These are phyloP conservation scores for Megaleporinus macrocephalus DNA, from an alignment of 2,113 vertebrate species.

Conservation along the genomic window DNA sequence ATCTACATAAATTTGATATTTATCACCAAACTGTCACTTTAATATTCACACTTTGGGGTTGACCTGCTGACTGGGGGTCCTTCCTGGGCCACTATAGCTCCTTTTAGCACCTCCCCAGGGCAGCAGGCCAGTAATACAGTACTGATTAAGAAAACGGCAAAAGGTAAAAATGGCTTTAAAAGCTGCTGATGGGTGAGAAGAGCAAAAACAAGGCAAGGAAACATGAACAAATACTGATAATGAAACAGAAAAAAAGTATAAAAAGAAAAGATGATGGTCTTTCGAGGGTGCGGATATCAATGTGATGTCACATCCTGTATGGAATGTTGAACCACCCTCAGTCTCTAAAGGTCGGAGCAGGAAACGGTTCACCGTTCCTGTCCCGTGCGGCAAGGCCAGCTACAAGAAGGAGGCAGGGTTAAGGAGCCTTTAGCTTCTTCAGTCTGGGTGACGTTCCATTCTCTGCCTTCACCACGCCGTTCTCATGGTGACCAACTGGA, in stretches of 20 bases:
- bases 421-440: constrained; percentile 94
- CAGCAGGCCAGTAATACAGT: constrained; percentile 17
- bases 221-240: constrained; percentile 57
- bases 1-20: background rate
- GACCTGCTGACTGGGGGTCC: constrained; percentile 54
- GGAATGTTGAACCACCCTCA: constrained; percentile 28
- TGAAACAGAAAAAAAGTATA: constrained; percentile 49
- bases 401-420: constrained; percentile 64
- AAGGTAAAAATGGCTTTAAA: constrained; percentile 24
- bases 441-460: constrained; percentile 90
- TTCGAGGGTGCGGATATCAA: constrained; percentile 4
- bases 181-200: background rate
- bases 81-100: constrained; percentile 50
- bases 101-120: constrained; percentile 49
- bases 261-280: constrained; percentile 46
- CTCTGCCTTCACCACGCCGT: constrained; percentile 90
- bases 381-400: constrained; percentile 44
- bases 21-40: background rate
- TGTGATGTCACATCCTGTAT: constrained; percentile 22
- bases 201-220: constrained; percentile 30
- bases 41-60: constrained; percentile 11
- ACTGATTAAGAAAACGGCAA: constrained; percentile 14
- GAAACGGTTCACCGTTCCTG: constrained; percentile 51
- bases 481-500: constrained; percentile 88
- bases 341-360: constrained; percentile 51